phyloP scores from a whole-genome alignment of 2,113 vertebrate genomes.

The Xenus cinereus region DNA sequence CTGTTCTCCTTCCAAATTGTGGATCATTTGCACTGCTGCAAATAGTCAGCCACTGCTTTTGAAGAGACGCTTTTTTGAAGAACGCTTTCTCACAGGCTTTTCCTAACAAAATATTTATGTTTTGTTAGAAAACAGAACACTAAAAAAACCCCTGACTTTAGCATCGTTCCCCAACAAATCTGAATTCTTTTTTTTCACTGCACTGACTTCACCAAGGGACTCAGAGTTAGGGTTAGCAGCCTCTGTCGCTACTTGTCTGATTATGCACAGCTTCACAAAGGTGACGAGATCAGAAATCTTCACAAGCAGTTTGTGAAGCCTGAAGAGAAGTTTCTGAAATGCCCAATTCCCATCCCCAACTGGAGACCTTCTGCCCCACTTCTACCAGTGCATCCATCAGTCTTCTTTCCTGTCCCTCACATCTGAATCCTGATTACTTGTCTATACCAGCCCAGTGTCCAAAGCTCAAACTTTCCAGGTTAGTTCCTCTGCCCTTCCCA shows the following conservation, averaged over 20 bases:
- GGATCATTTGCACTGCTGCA: neutral
- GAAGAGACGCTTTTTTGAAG: neutral
- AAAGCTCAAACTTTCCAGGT: neutral
- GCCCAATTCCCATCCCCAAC: neutral
- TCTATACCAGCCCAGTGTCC: neutral
- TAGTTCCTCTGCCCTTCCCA: neutral
- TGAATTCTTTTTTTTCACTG: neutral
- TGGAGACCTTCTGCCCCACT: neutral
- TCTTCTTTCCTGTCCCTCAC: neutral
- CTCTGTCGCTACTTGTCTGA: neutral
- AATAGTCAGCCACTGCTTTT: neutral
- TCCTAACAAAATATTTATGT: neutral
- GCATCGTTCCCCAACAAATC: neutral
- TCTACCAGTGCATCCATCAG: neutral
- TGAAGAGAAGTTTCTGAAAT: neutral
- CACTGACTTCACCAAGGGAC: neutral
- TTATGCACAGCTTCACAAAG: neutral
- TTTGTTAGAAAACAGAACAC: neutral
- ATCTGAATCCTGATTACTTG: neutral
- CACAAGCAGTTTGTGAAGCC: neutral
- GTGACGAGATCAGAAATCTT: neutral
- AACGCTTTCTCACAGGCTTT: neutral
- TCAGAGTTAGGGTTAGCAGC: neutral
- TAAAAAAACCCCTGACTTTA: neutral
- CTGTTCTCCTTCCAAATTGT: neutral